A percentile compares a stretch with the other conserved stretches of the same genome.
Evolutionary conservation across 2,113 vertebrate genomes (phyloP).

Genomic region (Neodon shergylaensis): DNA sequence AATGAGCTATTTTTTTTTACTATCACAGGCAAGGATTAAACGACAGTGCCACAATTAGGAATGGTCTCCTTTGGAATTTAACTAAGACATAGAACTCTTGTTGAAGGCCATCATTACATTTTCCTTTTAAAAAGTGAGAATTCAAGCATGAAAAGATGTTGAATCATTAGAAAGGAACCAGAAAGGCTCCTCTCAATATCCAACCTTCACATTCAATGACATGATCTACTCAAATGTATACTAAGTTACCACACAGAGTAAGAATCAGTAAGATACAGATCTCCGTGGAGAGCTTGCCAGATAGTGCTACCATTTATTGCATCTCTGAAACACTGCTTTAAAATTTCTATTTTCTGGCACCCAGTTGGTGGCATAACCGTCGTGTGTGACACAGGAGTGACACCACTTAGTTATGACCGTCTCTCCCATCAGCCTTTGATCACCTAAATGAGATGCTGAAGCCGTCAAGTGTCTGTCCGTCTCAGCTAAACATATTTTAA

Average conservation of each 20-base stretch:
- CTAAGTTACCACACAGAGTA: slow-evolving; percentile 7
- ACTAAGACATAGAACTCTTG: slow-evolving; percentile 7
- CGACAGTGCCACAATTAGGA: slow-evolving; percentile 15
- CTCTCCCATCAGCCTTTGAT: not conserved
- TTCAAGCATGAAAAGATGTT: not conserved
- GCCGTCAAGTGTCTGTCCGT: not conserved
- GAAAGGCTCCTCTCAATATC: not conserved
- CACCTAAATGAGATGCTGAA: not conserved
- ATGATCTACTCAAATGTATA: slow-evolving; percentile 2
- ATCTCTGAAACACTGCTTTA: not conserved
- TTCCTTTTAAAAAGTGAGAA: slow-evolving; percentile 2
- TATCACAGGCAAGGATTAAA: not conserved
- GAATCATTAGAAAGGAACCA: slow-evolving; percentile 20
- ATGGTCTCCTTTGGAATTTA: slow-evolving; percentile 31
- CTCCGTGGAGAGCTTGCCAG: slow-evolving; percentile 14
- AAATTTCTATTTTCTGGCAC: slow-evolving; percentile 38
- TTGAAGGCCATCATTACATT: slow-evolving; percentile 1
- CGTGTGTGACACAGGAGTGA: not conserved
- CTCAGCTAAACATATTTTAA: slow-evolving; percentile 2
- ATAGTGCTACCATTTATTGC: not conserved
- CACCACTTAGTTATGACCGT: not conserved
- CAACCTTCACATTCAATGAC: not conserved
- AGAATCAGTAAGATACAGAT: slow-evolving; percentile 18
- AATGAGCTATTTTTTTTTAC: slow-evolving; percentile 23
- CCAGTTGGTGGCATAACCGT: not conserved